phyloP scores from a whole-genome alignment of 2,888 invertebrate species.

The Callyntrura guangdongensis region DNA sequence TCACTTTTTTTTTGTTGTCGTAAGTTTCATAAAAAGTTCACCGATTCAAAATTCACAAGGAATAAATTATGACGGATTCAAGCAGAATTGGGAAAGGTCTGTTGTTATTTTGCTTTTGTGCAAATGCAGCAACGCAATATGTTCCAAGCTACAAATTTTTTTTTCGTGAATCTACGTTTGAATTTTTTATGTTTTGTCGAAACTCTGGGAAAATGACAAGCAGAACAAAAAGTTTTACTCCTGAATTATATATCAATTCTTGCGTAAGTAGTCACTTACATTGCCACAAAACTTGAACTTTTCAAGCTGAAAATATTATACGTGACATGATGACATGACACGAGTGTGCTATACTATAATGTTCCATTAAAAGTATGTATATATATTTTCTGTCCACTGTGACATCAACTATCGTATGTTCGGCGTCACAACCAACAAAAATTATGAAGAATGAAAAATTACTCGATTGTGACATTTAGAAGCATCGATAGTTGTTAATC shows the following conservation, averaged over 20 bases:
- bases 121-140: too few species aligned
- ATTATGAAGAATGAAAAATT: constrained; percentile 56
- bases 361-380: constrained; percentile 37
- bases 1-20: background rate
- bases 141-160: background rate
- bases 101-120: constrained; percentile 31
- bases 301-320: constrained; percentile 54
- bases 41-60: constrained; percentile 52
- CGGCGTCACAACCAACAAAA: background rate
- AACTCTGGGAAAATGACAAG: constrained; percentile 64
- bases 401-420: background rate
- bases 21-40: background rate
- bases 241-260: constrained; percentile 68
- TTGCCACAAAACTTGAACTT: constrained; percentile 50
- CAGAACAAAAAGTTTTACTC: constrained; percentile 57
- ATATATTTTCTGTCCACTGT: constrained; percentile 63
- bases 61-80: constrained; percentile 58
- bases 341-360: constrained; percentile 48
- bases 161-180: constrained; percentile 49
- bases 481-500: constrained; percentile 61
- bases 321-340: constrained; percentile 41
- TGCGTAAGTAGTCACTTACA: constrained; percentile 49
- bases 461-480: constrained; percentile 60
- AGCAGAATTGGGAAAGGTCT: constrained; percentile 36
- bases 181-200: constrained; percentile 68